Conservation (phyloP, 2,888 invertebrate genomes). For the Tubiluchus corallicola region DNA sequence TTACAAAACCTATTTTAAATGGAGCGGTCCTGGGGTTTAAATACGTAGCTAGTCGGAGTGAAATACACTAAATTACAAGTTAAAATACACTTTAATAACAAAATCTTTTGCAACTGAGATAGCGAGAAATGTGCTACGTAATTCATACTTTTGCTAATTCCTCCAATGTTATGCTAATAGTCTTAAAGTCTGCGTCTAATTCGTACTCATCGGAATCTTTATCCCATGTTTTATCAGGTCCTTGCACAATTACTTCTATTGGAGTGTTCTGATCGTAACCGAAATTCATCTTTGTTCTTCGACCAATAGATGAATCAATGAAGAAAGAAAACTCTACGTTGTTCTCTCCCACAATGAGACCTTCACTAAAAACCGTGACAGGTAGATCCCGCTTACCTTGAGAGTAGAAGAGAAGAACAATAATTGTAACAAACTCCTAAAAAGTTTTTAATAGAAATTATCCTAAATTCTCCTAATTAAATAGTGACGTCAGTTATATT, state of each 20-base stretch:
- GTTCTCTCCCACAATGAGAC: background rate
- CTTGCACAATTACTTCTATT: background rate
- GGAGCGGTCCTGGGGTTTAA: too few species aligned
- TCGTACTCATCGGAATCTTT: background rate
- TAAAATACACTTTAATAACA: too few species aligned
- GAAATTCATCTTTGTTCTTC: background rate
- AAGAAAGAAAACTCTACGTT: background rate
- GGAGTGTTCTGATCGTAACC: background rate
- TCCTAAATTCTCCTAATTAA: too few species aligned
- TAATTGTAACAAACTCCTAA: too few species aligned
- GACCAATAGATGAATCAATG: background rate
- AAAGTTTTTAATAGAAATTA: too few species aligned
- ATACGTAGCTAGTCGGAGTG: too few species aligned
- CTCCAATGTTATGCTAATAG: background rate
- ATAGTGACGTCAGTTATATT: too few species aligned
- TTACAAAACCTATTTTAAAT: too few species aligned
- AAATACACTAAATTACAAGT: too few species aligned
- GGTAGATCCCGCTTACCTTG: background rate
- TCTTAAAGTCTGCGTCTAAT: background rate
- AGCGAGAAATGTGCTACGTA: too few species aligned
- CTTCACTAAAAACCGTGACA: background rate
- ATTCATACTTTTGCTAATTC: background rate
- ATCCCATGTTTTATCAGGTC: background rate
- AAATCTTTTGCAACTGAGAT: too few species aligned
- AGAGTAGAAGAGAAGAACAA: too few species aligned